Percentiles rank a stretch among this genome's conserved stretches.
Evolutionary conservation across 2,797 vertebrate species (phyloP).

Genomic region (Oryzias dopingdopingensis): DNA sequence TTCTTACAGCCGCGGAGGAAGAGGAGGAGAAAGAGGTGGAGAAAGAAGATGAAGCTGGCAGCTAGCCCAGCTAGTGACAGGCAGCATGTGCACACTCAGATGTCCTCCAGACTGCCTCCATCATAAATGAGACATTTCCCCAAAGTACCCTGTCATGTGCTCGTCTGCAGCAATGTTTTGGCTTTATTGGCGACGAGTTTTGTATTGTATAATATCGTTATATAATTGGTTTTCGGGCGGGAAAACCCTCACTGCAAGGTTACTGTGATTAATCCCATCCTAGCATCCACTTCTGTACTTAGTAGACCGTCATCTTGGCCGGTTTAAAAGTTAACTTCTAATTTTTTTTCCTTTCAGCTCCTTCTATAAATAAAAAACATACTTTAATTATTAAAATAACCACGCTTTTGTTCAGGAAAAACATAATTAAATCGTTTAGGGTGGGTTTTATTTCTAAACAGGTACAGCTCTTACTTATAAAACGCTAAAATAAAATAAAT

Average conservation of each 20-base stretch:
- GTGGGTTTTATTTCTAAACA: too few relatives aligned
- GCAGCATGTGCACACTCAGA: background rate
- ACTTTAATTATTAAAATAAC: too few relatives aligned
- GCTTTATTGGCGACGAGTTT: constrained; percentile 9
- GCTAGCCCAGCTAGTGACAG: constrained; percentile 3
- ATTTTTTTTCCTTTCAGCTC: background rate
- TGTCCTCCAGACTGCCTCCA: too few relatives aligned
- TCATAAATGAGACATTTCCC: background rate
- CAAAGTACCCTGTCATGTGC: background rate
- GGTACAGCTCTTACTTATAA: too few relatives aligned
- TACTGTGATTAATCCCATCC: constrained; percentile 49
- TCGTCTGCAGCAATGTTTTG: background rate
- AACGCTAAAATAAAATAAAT: too few relatives aligned
- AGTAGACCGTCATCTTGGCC: constrained; percentile 18
- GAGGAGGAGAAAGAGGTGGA: constrained; percentile 27
- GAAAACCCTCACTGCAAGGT: constrained; percentile 28
- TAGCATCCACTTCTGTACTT: constrained; percentile 13
- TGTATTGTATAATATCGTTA: constrained; percentile 64
- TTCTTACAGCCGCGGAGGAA: constrained; percentile 1
- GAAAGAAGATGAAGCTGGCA: constrained; percentile 7
- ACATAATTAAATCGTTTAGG: too few relatives aligned
- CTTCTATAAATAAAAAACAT: too few relatives aligned
- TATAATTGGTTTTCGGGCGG: constrained; percentile 42
- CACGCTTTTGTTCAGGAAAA: too few relatives aligned
- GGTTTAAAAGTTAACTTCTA: background rate